A percentile compares a stretch with the other conserved stretches of the same genome.
Evolutionary conservation across 2,888 invertebrate species (phyloP).

Genomic region (Phymatocera aterrima): DNA sequence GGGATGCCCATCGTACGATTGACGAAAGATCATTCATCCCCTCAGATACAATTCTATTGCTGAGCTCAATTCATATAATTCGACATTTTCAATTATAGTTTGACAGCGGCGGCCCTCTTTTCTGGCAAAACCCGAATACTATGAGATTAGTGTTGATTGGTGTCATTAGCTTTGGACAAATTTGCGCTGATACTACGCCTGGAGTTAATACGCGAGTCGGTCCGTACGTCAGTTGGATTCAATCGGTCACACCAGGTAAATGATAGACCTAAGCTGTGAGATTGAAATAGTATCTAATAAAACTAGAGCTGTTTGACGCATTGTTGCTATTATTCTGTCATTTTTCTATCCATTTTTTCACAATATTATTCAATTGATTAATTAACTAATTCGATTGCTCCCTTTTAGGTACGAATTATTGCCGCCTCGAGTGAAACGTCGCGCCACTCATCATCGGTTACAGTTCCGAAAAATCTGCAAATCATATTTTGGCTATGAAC

Average conservation of each 20-base stretch:
- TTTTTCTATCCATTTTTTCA: not conserved
- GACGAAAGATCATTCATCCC: not conserved
- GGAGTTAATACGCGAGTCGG: slow-evolving; percentile 79
- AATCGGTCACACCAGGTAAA: slow-evolving; percentile 57
- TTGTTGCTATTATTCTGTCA: not conserved
- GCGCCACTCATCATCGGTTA: not conserved
- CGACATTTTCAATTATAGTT: slow-evolving; percentile 58
- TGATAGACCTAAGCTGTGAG: no score
- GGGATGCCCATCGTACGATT: not conserved
- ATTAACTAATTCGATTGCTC: not conserved
- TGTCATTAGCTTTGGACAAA: slow-evolving; percentile 77
- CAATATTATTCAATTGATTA: not conserved
- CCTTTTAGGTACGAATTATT: slow-evolving; percentile 26
- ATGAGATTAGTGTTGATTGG: slow-evolving; percentile 71
- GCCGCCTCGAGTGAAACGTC: slow-evolving; percentile 21
- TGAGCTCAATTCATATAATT: slow-evolving; percentile 10
- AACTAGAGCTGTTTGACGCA: not conserved
- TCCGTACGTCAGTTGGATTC: slow-evolving; percentile 78
- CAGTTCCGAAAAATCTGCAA: not conserved
- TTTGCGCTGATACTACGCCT: slow-evolving; percentile 76
- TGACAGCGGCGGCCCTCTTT: slow-evolving; percentile 78
- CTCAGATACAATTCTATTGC: not conserved
- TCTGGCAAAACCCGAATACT: slow-evolving; percentile 75
- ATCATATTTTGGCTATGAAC: not conserved
- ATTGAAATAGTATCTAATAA: no score